phyloP scores from a whole-genome alignment of 2,888 invertebrate species.

The Ophion ellenae region DNA sequence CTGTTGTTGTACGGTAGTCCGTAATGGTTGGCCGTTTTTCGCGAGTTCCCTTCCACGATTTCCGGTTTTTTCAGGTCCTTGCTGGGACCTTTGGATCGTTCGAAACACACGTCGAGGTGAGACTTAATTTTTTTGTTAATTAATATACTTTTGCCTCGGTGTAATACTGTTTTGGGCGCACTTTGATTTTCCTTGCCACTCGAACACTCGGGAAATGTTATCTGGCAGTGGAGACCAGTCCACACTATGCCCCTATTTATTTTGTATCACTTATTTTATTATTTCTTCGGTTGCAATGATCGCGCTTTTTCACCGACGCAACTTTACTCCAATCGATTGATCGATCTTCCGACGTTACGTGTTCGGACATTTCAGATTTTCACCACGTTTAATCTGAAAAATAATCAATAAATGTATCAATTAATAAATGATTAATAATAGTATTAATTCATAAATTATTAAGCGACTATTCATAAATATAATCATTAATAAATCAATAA shows the following conservation, averaged over 20 bases:
- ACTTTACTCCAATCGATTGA: conserved; percentile 13
- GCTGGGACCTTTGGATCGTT: conserved; percentile 53
- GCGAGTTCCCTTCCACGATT: conserved; percentile 80
- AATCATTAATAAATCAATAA: no score
- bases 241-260: neutral
- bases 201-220: conserved; percentile 6
- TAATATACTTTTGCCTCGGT: neutral
- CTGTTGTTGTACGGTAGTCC: conserved; percentile 72
- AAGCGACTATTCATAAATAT: no score
- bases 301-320: conserved; percentile 5
- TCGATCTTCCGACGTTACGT: conserved; percentile 35
- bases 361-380: conserved; percentile 29
- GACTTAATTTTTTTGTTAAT: neutral
- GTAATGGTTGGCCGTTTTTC: conserved; percentile 82
- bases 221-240: conserved; percentile 13
- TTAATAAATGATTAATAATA: conserved; percentile 16
- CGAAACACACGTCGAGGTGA: conserved; percentile 1
- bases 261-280: neutral
- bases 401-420: neutral
- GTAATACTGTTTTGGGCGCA: neutral
- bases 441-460: neutral
- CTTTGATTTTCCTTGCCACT: conserved; percentile 1
- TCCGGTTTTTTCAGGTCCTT: conserved; percentile 62
- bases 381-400: neutral
- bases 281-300: neutral